Evolutionary conservation across 2,797 vertebrate genomes (phyloP).

Genomic region (Steatocranus sp.): DNA sequence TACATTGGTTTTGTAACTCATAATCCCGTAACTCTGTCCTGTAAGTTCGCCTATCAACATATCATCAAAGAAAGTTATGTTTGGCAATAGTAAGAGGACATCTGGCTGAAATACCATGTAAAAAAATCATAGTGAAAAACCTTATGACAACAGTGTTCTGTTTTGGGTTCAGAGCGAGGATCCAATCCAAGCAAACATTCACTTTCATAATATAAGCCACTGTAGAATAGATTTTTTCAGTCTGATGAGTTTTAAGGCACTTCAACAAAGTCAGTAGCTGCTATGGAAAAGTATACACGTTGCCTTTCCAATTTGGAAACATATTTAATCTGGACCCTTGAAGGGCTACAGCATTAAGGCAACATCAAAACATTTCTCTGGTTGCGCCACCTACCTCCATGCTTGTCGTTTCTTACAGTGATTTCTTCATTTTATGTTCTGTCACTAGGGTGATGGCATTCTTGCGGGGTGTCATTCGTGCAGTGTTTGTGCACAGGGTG

Average conservation of each 20-base stretch:
- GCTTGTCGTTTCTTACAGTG: background rate
- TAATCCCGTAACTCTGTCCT: background rate
- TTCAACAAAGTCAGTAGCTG: background rate
- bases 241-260: background rate
- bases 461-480: constrained; percentile 92
- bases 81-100: background rate
- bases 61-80: background rate
- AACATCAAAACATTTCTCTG: background rate
- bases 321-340: background rate
- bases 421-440: background rate
- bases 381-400: background rate
- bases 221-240: background rate
- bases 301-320: background rate
- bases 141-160: background rate
- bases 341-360: background rate
- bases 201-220: background rate
- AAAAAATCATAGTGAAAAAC: background rate
- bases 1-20: background rate
- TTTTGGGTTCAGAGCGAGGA: background rate
- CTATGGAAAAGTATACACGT: background rate
- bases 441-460: constrained; percentile 75
- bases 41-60: background rate
- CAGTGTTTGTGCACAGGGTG: constrained; percentile 88
- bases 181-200: background rate
- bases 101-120: background rate